Percentiles rank a stretch among this genome's conserved stretches.
Conservation (phyloP, 1,140 invertebrate species). For the Aricia agestis region DNA sequence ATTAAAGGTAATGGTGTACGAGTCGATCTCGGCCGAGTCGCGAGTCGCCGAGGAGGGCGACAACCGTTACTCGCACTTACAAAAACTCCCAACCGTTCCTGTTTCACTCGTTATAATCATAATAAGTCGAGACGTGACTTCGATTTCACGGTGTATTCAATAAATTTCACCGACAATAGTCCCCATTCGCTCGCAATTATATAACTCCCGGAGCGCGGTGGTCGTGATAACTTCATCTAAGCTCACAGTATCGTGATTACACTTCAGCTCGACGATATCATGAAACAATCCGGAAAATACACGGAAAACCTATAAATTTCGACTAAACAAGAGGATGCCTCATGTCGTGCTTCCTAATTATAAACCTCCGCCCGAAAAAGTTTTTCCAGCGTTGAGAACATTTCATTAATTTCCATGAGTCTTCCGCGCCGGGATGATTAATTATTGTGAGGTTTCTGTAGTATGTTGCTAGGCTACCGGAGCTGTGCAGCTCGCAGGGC, state of each 20-base stretch:
- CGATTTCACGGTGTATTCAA: constrained; percentile 61
- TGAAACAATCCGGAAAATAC: not conserved
- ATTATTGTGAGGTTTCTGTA: not conserved
- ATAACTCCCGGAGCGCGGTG: constrained; percentile 48
- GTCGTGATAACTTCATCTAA: constrained; percentile 48
- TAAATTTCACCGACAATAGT: constrained; percentile 46
- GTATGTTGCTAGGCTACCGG: constrained; percentile 31
- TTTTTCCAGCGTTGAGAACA: too few species aligned
- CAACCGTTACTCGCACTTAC: constrained; percentile 9
- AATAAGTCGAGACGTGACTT: constrained; percentile 59
- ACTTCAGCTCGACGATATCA: constrained; percentile 5
- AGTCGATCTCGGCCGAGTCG: constrained; percentile 8
- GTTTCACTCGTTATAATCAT: constrained; percentile 66
- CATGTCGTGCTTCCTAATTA: too few species aligned
- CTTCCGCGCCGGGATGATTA: too few species aligned
- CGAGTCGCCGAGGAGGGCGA: constrained; percentile 7
- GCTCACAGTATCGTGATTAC: constrained; percentile 20
- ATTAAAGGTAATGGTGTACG: constrained; percentile 15
- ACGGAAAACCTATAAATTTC: too few species aligned
- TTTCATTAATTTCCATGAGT: too few species aligned
- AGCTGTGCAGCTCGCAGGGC: constrained; percentile 30
- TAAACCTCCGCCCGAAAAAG: too few species aligned
- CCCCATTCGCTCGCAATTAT: constrained; percentile 50
- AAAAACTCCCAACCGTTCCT: constrained; percentile 46
- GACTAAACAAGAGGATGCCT: too few species aligned